These are phyloP conservation scores for Synergus gifuensis DNA, from an alignment of 2,888 invertebrate genomes.

Conservation along the genomic window DNA sequence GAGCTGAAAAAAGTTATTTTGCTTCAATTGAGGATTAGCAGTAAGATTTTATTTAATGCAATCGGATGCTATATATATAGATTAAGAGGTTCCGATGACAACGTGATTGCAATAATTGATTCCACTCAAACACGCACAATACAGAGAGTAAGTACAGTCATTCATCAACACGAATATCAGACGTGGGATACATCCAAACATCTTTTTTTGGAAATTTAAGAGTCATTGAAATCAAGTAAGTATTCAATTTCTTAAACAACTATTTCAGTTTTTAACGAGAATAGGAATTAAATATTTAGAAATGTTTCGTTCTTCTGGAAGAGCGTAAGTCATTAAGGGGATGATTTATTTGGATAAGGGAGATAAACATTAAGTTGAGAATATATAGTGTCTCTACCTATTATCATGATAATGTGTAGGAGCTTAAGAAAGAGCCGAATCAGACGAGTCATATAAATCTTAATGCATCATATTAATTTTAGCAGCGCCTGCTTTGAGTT, in stretches of 20 bases:
- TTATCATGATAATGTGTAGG: constrained; percentile 1
- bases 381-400: constrained; percentile 21
- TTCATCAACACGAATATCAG: constrained; percentile 23
- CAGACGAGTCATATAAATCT: constrained; percentile 35
- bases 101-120: constrained; percentile 19
- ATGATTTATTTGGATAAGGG: not conserved
- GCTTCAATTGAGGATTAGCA: constrained; percentile 1
- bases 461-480: constrained; percentile 24
- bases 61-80: constrained; percentile 8
- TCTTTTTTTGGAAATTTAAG: too few species aligned
- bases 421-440: constrained; percentile 11
- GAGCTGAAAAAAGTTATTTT: constrained; percentile 26
- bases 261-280: too few species aligned
- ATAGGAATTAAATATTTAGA: too few species aligned
- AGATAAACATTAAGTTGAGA: constrained; percentile 18
- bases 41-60: constrained; percentile 18
- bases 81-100: constrained; percentile 14
- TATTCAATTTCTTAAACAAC: not conserved
- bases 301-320: too few species aligned
- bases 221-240: too few species aligned
- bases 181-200: not conserved
- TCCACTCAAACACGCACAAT: not conserved
- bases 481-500: not conserved
- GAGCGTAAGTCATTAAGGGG: too few species aligned
- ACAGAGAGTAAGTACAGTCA: not conserved